Base-by-base conservation (phyloP, 2,113 vertebrate species). In the Alectura lathami region DNA sequence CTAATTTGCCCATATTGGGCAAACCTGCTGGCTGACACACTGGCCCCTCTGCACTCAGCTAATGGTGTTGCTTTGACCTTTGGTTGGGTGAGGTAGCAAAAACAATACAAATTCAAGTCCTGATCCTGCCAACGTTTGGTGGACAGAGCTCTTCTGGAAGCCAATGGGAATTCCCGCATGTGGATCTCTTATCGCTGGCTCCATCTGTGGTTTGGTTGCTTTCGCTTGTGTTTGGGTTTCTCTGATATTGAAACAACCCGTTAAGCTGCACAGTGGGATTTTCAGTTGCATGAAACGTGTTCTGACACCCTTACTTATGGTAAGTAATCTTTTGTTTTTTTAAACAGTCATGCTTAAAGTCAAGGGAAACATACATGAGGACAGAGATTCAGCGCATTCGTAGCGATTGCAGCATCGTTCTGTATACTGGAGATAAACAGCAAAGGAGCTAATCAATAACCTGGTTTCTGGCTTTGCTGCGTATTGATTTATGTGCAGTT, bases 371-470 rank as follows among this genome's bases (percentile, higher is more conserved):
- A 1, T 22, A 3, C 54, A 2, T 3, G n/a, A 80, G 86, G 56
- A 11, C 23, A 54, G 75, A 67, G 76, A 26, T 30, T 51, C 20
- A 77, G 32, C 70, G 68, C 36, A 4, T 80, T 4, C 22, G 50
- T 83, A 48, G 81, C 88, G 91, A 75, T n/a, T 90, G 90, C 94
- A 93, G 93, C 79, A 88, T 96, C 68, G 53, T 88, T 83, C 79
- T 68, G 48, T 77, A 18, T 68, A 12, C 78, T n/a, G 34, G 72
- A 91, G 89, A 75, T 88, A 85, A 91, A 88, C 59, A 89, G 75
- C 82, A 80, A 38, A 85, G 78, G 62, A 93, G 64, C 91, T 88
- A 95, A 96, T 96, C 94, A 86, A 86, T 96, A 96, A 88, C 83
- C 56, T n/a, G 73, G 60, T 70, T 70, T 90, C 92, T 94, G 93